Evolutionary conservation across 2,797 vertebrate species (phyloP), one percentile per base, ranked within the genome.

Genomic region (Crocodylus rhombifer): DNA sequence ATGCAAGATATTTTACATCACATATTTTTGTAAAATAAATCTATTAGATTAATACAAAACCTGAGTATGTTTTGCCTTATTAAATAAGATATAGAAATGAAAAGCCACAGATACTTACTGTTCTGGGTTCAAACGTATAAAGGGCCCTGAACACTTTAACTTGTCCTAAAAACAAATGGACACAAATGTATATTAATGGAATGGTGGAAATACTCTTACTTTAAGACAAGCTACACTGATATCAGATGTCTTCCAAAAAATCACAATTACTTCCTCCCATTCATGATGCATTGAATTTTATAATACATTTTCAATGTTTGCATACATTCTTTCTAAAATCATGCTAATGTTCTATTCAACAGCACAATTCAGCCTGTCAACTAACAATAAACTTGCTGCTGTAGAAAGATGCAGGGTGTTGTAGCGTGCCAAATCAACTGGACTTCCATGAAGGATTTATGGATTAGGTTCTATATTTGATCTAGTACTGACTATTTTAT

Each of bases 121-220:
- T 99, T 98, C 99, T 98, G 88, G 99, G 99, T 91, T 99, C 99
- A 97, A 99, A 99, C 1, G 98, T 99, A 97, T 99, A 99, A 86
- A 99, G 94, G 14, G 99, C 99, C 96, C 99, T 98, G 97, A 98
- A 99, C 84, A 99, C 99, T 97, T 99, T 99, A 95, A 99, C 99
- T 96, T 99, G 99, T 80, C 99, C 99, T 99, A 89, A 89, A 89
- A 90, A 94, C 71, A 80, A 95, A 92, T 69, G 82, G 14, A 36
- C 28, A 36, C 58, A 77, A 77, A 26, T 60, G 77, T 64, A 13
- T 33, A 79, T 63, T 80, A 76, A 91, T 17, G 92, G 21, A 67
- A 82, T 10, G 5, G 56, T 2, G 14, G 33, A 42, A 23, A 61
- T 67, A 51, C 30, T 28, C 8, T 33, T 73, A 56, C 30, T n/a